Evolutionary conservation across 2,113 vertebrate genomes (phyloP), one percentile per base, ranked within the genome.

Genomic region (Hiodon alosoides): DNA sequence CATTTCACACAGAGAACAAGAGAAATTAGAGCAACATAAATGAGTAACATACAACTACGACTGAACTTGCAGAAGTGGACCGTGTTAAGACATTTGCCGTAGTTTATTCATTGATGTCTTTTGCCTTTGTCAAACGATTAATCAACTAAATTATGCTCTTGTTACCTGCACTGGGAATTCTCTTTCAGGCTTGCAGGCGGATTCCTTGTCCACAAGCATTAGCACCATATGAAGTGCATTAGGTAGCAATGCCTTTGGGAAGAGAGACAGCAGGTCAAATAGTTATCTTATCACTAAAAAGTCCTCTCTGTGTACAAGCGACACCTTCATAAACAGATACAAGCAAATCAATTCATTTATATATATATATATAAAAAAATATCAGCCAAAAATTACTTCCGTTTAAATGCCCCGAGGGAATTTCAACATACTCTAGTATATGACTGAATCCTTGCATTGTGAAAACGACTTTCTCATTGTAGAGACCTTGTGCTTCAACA

Each of bases 201-300:
- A 79, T 54, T 94, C 93, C 73, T 93, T 93, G 80, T 94, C 92
- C 79, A 87, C 82, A 77, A 94, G 81, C 67, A 93, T 79, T 72
- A 94, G 78, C 77, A 91, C 80, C 0, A 81, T 88, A 50, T 91
- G 90, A 89, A 94, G 88, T 90, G 89, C 88, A 83, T 90, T 89
- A 77, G 91, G 89, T 80, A 82, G 55, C 17, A 81, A 83, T 7
- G 81, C 75, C 90, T 92, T 79, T 54, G 52, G 16, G 50, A 68
- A 66, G n/a, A 70, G 55, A 71, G 55, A 17, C 13, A 11, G 8
- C 13, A 13, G 14, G 58, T 31, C 31, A 31, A 31, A 31, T 31
- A 31, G 31, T 31, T 31, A 31, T 31, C 31, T 31, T 31, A 31
- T 31, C 31, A 31, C 31, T 31, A 31, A 31, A 31, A 31, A 1